These are phyloP conservation scores for Fregetta grallaria DNA, from an alignment of 2,113 vertebrate genomes.

Conservation along the genomic window DNA sequence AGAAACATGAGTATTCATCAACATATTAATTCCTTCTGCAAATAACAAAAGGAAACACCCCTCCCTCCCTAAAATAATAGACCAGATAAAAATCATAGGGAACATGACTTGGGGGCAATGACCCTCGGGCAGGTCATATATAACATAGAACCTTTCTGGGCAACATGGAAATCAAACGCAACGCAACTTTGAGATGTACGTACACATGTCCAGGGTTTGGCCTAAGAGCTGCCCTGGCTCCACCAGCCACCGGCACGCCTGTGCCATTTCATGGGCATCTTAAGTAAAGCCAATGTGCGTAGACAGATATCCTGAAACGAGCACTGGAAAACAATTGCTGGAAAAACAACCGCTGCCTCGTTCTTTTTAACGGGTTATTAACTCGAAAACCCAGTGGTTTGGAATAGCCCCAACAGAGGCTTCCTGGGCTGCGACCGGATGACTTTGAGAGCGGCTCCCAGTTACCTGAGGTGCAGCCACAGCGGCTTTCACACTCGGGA, in stretches of 20 bases:
- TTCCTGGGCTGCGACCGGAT: neutral
- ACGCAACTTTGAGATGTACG: accelerated
- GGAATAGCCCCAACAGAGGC: neutral
- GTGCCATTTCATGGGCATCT: accelerated
- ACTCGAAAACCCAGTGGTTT: neutral
- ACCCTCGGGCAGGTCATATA: accelerated
- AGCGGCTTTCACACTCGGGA: accelerated
- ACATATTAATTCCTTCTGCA: neutral
- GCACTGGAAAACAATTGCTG: constrained; percentile 9
- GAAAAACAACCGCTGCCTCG: neutral
- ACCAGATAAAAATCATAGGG: neutral
- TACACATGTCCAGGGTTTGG: accelerated
- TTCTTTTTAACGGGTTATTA: neutral
- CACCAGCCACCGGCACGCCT: accelerated
- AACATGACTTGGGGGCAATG: neutral
- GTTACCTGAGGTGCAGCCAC: neutral
- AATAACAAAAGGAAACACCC: neutral
- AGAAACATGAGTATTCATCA: neutral
- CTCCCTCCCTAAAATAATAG: neutral
- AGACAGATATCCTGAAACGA: neutral
- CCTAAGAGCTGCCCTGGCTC: accelerated
- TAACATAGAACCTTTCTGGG: accelerated
- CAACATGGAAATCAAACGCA: accelerated
- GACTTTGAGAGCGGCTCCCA: neutral
- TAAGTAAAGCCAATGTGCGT: accelerated